Conservation (phyloP, 2,888 invertebrate genomes). For the Euproctis similis region DNA sequence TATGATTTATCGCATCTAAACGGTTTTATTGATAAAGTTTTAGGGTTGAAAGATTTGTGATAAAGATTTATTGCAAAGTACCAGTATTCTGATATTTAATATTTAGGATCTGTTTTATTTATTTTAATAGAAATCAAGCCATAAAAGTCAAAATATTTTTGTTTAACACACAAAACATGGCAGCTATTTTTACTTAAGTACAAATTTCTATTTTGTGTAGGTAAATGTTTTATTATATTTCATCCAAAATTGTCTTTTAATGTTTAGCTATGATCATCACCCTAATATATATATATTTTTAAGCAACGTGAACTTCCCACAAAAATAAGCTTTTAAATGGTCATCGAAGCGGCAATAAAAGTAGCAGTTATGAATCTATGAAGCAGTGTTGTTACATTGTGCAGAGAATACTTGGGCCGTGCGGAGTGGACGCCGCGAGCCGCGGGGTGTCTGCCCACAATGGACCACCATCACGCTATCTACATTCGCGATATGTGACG, state of each 20-base stretch:
- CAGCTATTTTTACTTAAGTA: too few relatives aligned
- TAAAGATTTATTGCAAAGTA: slow-evolving; percentile 17
- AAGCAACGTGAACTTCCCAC: slow-evolving; percentile 63
- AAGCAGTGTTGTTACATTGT: slow-evolving; percentile 60
- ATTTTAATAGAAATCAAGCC: too few relatives aligned
- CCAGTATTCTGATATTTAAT: background rate
- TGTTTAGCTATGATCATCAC: background rate
- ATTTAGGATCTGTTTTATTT: too few relatives aligned
- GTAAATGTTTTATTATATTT: too few relatives aligned
- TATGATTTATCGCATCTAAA: slow-evolving; percentile 46
- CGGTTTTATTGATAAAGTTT: slow-evolving; percentile 27
- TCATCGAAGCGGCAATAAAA: slow-evolving; percentile 61
- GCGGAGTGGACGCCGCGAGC: slow-evolving; percentile 43
- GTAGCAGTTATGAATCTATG: slow-evolving; percentile 65
- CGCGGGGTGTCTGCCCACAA: slow-evolving; percentile 58
- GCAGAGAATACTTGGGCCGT: slow-evolving; percentile 19
- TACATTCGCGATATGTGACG: slow-evolving; percentile 70
- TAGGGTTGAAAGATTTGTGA: slow-evolving; percentile 25
- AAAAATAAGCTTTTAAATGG: slow-evolving; percentile 53
- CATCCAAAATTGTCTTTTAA: too few relatives aligned
- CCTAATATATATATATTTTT: slow-evolving; percentile 15
- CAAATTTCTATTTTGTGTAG: too few relatives aligned
- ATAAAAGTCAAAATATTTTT: too few relatives aligned
- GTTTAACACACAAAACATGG: too few relatives aligned
- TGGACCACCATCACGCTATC: slow-evolving; percentile 72